Evolutionary conservation across 1,140 invertebrate genomes (phyloP).

Genomic region (Cheumatopsyche charites): DNA sequence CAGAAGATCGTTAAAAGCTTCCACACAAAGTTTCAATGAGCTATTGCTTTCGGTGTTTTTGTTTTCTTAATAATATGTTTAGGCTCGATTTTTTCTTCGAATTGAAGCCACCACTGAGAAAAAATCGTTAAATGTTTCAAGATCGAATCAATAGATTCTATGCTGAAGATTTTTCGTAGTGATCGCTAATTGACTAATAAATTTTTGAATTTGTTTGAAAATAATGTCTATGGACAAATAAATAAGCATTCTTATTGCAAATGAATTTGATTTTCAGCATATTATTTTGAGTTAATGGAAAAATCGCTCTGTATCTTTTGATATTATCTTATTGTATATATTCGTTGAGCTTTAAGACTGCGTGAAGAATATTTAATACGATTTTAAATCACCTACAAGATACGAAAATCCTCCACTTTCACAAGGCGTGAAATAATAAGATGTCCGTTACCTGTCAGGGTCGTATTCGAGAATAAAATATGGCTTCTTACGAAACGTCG

Average conservation of each 20-base stretch:
- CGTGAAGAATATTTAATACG: neutral
- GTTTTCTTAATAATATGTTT: constrained; percentile 17
- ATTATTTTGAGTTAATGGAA: neutral
- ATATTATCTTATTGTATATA: neutral
- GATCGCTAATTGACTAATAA: too few species aligned
- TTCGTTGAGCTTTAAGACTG: neutral
- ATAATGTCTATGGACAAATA: too few species aligned
- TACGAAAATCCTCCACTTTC: constrained; percentile 1
- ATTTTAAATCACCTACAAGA: constrained; percentile 1
- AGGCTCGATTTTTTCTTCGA: too few species aligned
- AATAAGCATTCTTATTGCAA: too few species aligned
- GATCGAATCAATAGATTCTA: too few species aligned
- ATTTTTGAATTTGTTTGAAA: too few species aligned
- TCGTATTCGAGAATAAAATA: constrained; percentile 28
- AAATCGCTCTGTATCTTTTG: neutral
- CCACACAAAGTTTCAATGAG: constrained; percentile 42
- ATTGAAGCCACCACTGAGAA: too few species aligned
- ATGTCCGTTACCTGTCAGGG: constrained; percentile 37
- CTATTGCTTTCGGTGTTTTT: constrained; percentile 33
- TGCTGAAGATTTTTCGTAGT: too few species aligned
- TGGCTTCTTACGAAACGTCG: constrained; percentile 19
- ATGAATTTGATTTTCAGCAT: too few species aligned
- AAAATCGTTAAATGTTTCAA: too few species aligned
- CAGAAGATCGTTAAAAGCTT: constrained; percentile 24
- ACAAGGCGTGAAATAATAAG: constrained; percentile 30